Evolutionary conservation across 2,113 vertebrate genomes (phyloP).

Genomic region (Odocoileus hemionus): DNA sequence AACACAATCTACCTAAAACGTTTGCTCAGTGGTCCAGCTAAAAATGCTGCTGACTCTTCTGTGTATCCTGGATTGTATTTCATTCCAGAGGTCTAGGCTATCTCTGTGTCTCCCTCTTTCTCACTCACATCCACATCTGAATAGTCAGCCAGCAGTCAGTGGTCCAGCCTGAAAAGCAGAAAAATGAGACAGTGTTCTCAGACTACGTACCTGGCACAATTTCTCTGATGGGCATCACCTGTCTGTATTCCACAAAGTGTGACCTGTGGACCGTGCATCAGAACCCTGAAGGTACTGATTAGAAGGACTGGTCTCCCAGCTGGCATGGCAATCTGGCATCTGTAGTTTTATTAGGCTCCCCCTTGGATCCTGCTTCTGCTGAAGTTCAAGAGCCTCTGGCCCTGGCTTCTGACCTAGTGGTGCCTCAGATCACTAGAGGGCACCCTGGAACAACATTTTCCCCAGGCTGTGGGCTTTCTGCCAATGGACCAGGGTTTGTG

Average conservation of each 20-base stretch:
- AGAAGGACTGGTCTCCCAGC: neutral
- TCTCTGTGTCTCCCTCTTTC: neutral
- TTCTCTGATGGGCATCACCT: neutral
- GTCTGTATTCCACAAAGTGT: neutral
- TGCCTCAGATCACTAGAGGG: slow-evolving; percentile 64
- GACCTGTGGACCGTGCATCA: neutral
- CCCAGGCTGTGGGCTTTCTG: neutral
- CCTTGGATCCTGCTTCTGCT: neutral
- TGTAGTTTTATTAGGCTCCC: neutral
- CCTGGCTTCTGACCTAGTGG: slow-evolving; percentile 16
- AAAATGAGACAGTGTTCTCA: neutral
- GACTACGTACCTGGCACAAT: neutral
- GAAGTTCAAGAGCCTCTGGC: neutral
- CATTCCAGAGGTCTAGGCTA: neutral
- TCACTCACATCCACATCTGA: neutral
- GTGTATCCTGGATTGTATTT: neutral
- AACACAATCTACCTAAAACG: neutral
- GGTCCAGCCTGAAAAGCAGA: neutral
- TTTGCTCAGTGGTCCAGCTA: neutral
- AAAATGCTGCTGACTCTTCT: neutral
- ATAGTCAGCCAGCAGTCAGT: neutral
- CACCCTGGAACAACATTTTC: slow-evolving; percentile 59
- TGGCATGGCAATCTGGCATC: neutral
- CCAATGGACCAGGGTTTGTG: neutral
- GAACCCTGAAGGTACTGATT: neutral